Evolutionary conservation across 2,113 vertebrate genomes (phyloP).

Genomic region (Brevimyrus niger): DNA sequence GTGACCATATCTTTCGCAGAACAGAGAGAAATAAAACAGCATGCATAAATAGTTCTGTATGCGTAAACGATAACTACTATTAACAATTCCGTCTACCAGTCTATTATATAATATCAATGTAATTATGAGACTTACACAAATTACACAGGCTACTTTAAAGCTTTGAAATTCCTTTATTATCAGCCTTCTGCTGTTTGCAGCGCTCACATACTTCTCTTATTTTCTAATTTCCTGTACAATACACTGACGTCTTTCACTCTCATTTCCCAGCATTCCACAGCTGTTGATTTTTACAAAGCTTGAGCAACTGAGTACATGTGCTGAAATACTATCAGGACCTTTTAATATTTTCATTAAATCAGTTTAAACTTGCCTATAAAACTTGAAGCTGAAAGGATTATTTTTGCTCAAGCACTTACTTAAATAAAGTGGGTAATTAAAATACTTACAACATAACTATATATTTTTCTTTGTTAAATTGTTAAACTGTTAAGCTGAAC

Average conservation of each 20-base stretch:
- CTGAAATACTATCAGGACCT: conserved; percentile 29
- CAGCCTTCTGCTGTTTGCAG: not conserved
- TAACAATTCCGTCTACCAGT: not conserved
- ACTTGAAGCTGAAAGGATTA: conserved; percentile 44
- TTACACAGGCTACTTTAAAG: not conserved
- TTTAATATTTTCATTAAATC: conserved; percentile 65
- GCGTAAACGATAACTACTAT: not conserved
- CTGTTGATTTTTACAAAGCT: conserved; percentile 39
- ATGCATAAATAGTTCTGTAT: not conserved
- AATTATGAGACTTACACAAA: not conserved
- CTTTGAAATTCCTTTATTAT: not conserved
- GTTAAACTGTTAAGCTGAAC: not conserved
- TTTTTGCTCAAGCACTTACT: conserved; percentile 33
- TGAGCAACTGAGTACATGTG: conserved; percentile 50
- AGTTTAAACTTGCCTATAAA: conserved; percentile 58
- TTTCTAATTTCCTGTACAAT: not conserved
- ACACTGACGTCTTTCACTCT: not conserved
- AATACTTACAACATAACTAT: conserved; percentile 54
- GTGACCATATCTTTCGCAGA: not conserved
- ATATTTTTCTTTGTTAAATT: not conserved
- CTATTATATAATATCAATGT: not conserved
- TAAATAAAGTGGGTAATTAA: conserved; percentile 53
- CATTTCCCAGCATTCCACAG: not conserved
- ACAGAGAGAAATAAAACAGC: not conserved
- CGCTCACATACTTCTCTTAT: not conserved